These are phyloP conservation scores for Drosophila bocqueti DNA, from an alignment of 1,140 invertebrate species.

Conservation along the genomic window DNA sequence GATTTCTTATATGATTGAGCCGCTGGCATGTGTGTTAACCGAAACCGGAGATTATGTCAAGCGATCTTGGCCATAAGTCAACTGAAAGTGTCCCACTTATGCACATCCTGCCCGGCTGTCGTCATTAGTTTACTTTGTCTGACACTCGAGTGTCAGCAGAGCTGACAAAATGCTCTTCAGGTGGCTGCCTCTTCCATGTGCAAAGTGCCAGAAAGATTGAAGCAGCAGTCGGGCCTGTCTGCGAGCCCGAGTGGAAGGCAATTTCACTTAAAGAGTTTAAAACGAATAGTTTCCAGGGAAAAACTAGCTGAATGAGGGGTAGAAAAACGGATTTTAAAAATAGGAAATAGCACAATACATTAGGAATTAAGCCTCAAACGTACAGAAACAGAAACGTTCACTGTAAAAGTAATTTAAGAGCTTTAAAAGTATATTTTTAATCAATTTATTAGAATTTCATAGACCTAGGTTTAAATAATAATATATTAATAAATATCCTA, in stretches of 20 bases:
- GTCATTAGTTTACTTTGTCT: conserved; percentile 52
- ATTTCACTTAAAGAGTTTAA: conserved; percentile 29
- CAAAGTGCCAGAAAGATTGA: conserved; percentile 52
- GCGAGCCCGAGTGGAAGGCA: conserved; percentile 13
- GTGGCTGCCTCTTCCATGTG: conserved; percentile 38
- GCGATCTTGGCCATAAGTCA: conserved; percentile 48
- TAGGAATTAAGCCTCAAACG: no score
- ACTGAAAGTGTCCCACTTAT: conserved; percentile 32
- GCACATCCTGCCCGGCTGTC: conserved; percentile 37
- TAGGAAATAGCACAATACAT: not conserved
- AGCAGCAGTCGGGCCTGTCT: conserved; percentile 42
- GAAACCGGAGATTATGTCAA: conserved; percentile 40
- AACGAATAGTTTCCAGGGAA: not conserved
- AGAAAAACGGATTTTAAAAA: no score
- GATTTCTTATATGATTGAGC: conserved; percentile 21
- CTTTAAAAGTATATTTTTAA: no score
- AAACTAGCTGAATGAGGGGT: not conserved
- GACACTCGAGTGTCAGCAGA: conserved; percentile 48
- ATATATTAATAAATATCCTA: no score
- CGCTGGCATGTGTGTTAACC: conserved; percentile 33
- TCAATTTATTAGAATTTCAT: no score
- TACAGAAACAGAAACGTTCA: no score
- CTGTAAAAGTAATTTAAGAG: no score
- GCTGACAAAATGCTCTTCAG: conserved; percentile 51
- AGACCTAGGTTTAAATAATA: no score